Base-by-base conservation (phyloP, 2,113 vertebrate species). In the Vulpes vulpes region DNA sequence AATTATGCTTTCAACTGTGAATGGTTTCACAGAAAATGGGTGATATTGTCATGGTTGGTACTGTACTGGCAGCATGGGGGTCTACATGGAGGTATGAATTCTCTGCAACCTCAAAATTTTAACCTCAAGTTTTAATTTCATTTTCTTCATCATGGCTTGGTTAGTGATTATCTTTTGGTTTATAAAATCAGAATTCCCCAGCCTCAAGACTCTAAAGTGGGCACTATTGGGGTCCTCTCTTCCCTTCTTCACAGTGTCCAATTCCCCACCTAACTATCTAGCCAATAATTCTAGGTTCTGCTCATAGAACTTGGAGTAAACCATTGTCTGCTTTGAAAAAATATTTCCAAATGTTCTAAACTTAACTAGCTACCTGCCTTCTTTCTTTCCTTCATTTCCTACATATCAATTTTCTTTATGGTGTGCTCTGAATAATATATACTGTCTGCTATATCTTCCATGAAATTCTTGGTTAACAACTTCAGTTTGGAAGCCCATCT, bases 1-100 rank as follows among this genome's bases (percentile, higher is more conserved):
- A 91, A 95, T 22, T 76, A 43, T 91, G 2, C 74, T 96, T 96
- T 96, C 74, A 74, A 49, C 38, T 83, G 53, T 78, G 38, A 85
- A 88, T 82, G 55, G 11, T 78, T 93, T 95, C 55, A 64, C 7
- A 81, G 35, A 85, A 94, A n/a, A 93, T 11, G 79, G 15, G 49
- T 84, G 59, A 92, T 79, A 64, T 59, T 85, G 51, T 23, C 51
- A 60, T 55, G 49, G 62, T 88, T 78, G 30, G 51, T 64, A 30
- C 71, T 32, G 16, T 90, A 55, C 38, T 90, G 64, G 76, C 64
- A 97, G 27, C 17, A 20, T 30, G 15, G 51, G 64, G 49, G 22
- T 6, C 20, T 65, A 51, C 7, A 4, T 32, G 27, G 59, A 74
- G 59, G 5, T 60, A 2, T 60, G 22, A 80, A 73, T 79, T 71